phyloP scores from a whole-genome alignment of 92 coral and sea anemone species.

The Zoanthus sansibaricus region DNA sequence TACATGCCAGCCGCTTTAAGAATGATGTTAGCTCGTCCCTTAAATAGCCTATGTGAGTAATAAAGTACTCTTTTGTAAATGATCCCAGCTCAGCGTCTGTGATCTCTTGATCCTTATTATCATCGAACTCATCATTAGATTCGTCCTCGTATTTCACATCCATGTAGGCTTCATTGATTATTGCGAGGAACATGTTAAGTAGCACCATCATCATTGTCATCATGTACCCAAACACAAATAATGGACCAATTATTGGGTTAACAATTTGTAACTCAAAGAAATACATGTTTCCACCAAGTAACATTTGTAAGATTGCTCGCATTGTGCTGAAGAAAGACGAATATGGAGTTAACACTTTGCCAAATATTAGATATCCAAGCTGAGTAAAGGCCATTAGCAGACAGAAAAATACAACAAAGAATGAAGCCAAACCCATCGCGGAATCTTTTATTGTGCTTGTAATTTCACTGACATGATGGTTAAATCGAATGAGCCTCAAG shows the following conservation, averaged over 20 bases:
- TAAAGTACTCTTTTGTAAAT: slow-evolving; percentile 58
- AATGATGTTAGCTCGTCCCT: slow-evolving; percentile 41
- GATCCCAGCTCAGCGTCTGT: slow-evolving; percentile 75
- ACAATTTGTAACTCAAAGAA: slow-evolving; percentile 67
- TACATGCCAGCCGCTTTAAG: slow-evolving; percentile 53
- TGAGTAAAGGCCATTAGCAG: slow-evolving; percentile 69
- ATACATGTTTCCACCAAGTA: slow-evolving; percentile 73
- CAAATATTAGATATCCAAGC: slow-evolving; percentile 73
- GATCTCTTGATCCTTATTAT: slow-evolving; percentile 45
- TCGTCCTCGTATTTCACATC: slow-evolving; percentile 48
- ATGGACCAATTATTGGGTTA: slow-evolving; percentile 68
- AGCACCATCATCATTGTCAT: slow-evolving; percentile 65
- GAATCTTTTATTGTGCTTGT: slow-evolving; percentile 68
- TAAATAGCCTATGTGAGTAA: slow-evolving; percentile 53
- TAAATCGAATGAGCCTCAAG: slow-evolving; percentile 73
- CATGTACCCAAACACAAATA: slow-evolving; percentile 76
- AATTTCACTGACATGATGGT: slow-evolving; percentile 77
- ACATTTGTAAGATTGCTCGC: slow-evolving; percentile 75
- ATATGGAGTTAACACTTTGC: slow-evolving; percentile 63
- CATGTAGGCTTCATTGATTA: slow-evolving; percentile 70
- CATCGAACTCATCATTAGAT: background rate
- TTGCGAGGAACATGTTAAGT: slow-evolving; percentile 77
- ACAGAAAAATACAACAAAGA: slow-evolving; percentile 57
- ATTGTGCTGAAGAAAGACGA: slow-evolving; percentile 73
- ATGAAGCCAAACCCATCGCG: slow-evolving; percentile 59